Evolutionary conservation across 1,140 invertebrate species (phyloP), one percentile per base, ranked within the genome.

Genomic region (Philaenus spumarius): DNA sequence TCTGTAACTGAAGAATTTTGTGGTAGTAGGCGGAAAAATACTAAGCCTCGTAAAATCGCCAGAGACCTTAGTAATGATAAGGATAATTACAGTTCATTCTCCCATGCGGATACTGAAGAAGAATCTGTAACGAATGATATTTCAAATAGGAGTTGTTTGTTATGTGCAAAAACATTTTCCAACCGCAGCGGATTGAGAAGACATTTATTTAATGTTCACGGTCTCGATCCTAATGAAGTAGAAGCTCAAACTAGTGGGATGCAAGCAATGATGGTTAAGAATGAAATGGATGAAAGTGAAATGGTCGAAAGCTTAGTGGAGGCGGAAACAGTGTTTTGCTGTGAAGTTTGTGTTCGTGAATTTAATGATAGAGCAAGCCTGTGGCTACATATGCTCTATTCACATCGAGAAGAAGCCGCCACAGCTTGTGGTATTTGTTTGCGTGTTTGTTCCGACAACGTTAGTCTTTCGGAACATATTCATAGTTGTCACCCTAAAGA

Each of bases 341-440:
- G 77, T 65, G 77, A 78, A 65, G 70, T 78, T 35, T 77, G 77
- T 62, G 72, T 74, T 5, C 69, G 77, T 14, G 77, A 78, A 54
- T 78, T 78, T 53, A 77, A 74, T 52, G 77, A 78, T 58, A 71
- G 77, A 57, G 73, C 75, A 0, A 79, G 77, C 24, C 66, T 82
- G 3, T 80, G 79, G 76, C 62, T 77, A 3, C 80, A 82, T 61
- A 76, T 82, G 62, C 68, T 77, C 12, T 72, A 78, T 12, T 78
- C 77, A 19, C 80, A 82, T 60, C 74, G 78, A 57, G 73, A 79
- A 62, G 73, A 73, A 46, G 75, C 78, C 2, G 72, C 75, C n/a
- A 76, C 78, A 47, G 76, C 79, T 1, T 82, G 80, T 62, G 78
- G 80, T 17, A 70, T 81, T 30, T 82, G 80, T 64, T 65, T 81